phyloP scores from a whole-genome alignment of 2,113 vertebrate genomes.

The Poeciliopsis occidentalis region DNA sequence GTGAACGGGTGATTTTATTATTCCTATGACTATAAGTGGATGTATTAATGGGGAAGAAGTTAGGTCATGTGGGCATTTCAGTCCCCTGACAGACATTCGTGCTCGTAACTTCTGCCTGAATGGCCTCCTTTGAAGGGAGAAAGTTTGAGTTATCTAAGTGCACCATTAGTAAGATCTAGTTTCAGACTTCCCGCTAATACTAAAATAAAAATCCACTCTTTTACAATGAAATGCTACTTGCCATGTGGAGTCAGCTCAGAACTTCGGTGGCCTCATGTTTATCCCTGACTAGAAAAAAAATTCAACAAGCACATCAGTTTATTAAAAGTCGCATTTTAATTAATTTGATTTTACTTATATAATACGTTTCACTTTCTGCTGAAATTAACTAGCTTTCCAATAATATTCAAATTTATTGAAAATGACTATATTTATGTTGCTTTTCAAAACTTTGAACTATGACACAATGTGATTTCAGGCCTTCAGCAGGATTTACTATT shows the following conservation, averaged over 20 bases:
- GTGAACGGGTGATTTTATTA: not conserved
- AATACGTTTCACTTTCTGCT: too few relatives aligned
- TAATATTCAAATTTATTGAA: too few relatives aligned
- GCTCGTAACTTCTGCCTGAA: slow-evolving; percentile 30
- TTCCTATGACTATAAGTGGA: slow-evolving; percentile 3
- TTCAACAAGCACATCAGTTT: not conserved
- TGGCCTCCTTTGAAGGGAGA: not conserved
- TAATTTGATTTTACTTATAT: too few relatives aligned
- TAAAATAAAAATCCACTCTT: not conserved
- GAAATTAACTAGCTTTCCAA: too few relatives aligned
- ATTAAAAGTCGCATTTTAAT: not conserved
- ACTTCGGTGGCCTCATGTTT: not conserved
- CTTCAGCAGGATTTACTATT: too few relatives aligned
- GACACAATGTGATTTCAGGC: too few relatives aligned
- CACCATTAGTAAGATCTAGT: not conserved
- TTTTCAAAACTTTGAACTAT: too few relatives aligned
- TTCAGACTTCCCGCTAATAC: too few relatives aligned
- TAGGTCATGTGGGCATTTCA: slow-evolving; percentile 34
- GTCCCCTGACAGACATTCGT: slow-evolving; percentile 13
- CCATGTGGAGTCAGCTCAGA: not conserved
- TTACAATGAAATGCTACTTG: not conserved
- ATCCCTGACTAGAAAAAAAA: not conserved
- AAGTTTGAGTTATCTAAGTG: not conserved
- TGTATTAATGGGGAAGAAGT: slow-evolving; percentile 22
- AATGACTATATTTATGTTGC: too few relatives aligned